A percentile compares a stretch with the other conserved stretches of the same genome.
Evolutionary conservation across 2,888 invertebrate species (phyloP).

Genomic region (Scaptodrosophila latifasciaeformis): DNA sequence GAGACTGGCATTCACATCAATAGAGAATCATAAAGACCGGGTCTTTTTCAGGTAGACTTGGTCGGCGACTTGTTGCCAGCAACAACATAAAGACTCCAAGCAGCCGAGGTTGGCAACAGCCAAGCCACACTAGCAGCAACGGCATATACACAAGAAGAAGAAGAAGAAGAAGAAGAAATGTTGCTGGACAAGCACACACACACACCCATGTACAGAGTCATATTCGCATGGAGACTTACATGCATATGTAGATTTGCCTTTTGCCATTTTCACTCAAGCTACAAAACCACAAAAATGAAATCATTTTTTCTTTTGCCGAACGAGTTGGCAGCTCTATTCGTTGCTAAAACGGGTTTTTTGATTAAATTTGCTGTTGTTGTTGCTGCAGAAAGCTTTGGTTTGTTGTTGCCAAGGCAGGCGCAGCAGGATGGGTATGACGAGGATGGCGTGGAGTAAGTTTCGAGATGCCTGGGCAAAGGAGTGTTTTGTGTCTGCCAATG

Average conservation of each 20-base stretch:
- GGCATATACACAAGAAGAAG: too few species aligned
- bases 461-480: slow-evolving; percentile 2
- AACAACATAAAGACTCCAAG: slow-evolving; percentile 15
- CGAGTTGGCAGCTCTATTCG: not conserved
- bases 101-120: slow-evolving; percentile 9
- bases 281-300: slow-evolving; percentile 48
- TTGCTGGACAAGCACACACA: slow-evolving; percentile 65
- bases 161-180: too few species aligned
- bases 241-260: slow-evolving; percentile 1
- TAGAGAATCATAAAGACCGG: not conserved
- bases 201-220: too few species aligned
- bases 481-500: slow-evolving; percentile 24
- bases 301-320: slow-evolving; percentile 30
- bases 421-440: slow-evolving; percentile 1
- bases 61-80: not conserved
- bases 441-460: not conserved
- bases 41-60: slow-evolving; percentile 8
- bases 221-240: too few species aligned
- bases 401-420: too few species aligned
- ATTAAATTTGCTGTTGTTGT: slow-evolving; percentile 3
- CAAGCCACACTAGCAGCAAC: slow-evolving; percentile 24
- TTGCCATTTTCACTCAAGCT: slow-evolving; percentile 20
- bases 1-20: slow-evolving; percentile 6
- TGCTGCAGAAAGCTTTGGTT: not conserved
- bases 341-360: slow-evolving; percentile 28